A percentile compares a stretch with the other conserved stretches of the same genome.
These are phyloP conservation scores for Mormyrops boulengeri DNA, from an alignment of 2,797 vertebrate species.

Conservation along the genomic window DNA sequence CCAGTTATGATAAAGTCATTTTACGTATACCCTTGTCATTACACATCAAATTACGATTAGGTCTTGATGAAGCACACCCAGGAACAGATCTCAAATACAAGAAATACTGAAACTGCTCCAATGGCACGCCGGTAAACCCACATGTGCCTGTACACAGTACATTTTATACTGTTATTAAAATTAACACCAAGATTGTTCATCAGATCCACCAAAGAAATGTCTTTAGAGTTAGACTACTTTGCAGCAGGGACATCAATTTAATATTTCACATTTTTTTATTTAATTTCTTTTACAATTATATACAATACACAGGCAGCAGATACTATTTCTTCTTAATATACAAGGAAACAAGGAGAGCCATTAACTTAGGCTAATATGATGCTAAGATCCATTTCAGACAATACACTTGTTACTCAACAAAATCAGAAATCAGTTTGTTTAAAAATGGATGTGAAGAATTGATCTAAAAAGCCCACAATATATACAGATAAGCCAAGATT, in stretches of 20 bases:
- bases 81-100: background rate
- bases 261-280: constrained; percentile 65
- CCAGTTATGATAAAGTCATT: background rate
- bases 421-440: constrained; percentile 64
- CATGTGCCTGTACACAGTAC: background rate
- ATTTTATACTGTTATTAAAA: background rate
- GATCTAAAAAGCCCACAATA: constrained; percentile 72
- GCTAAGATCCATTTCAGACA: constrained; percentile 57
- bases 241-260: constrained; percentile 54
- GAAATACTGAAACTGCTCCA: background rate
- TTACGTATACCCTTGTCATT: background rate
- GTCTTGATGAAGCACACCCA: background rate
- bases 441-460: constrained; percentile 63
- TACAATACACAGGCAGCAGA: constrained; percentile 80
- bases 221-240: constrained; percentile 61
- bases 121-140: background rate
- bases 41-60: background rate
- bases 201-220: constrained; percentile 47
- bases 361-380: constrained; percentile 46
- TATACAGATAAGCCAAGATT: constrained; percentile 60
- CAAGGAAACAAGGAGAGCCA: constrained; percentile 57
- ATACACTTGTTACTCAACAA: constrained; percentile 60
- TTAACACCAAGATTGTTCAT: background rate
- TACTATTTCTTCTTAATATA: constrained; percentile 63
- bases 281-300: constrained; percentile 73